These are phyloP conservation scores for Montifringilla adamsi DNA, from an alignment of 2,113 vertebrate genomes.

Conservation along the genomic window DNA sequence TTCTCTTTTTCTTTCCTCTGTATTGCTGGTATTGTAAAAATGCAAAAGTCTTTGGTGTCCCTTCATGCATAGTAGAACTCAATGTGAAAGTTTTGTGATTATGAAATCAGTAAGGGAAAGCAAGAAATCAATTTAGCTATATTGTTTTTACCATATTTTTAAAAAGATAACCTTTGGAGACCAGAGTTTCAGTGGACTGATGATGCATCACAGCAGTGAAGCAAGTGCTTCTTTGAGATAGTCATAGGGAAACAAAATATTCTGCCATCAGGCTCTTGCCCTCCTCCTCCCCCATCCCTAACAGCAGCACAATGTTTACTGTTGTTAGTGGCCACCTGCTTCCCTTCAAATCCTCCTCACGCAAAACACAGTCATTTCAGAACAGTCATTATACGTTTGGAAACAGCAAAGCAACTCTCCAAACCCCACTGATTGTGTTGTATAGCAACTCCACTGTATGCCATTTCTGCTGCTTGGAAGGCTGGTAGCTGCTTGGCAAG, in stretches of 20 bases:
- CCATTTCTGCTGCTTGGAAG: slow-evolving; percentile 38
- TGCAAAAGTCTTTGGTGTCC: background rate
- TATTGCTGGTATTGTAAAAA: background rate
- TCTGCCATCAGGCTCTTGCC: background rate
- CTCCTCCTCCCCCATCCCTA: background rate
- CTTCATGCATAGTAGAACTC: background rate
- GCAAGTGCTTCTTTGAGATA: background rate
- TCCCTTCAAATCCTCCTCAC: slow-evolving; percentile 5
- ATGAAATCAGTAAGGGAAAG: background rate
- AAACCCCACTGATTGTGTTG: slow-evolving; percentile 12
- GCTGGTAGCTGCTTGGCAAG: slow-evolving; percentile 51
- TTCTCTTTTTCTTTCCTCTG: background rate
- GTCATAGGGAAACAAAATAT: background rate
- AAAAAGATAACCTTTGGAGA: background rate
- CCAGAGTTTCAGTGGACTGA: background rate
- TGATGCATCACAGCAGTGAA: background rate
- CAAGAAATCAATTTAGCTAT: background rate
- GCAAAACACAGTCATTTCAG: background rate
- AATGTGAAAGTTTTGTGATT: background rate
- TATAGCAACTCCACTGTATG: slow-evolving; percentile 20
- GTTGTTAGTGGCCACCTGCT: background rate
- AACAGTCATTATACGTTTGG: background rate
- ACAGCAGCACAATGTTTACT: background rate
- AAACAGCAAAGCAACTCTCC: slow-evolving; percentile 33
- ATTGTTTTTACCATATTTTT: background rate